Evolutionary conservation across 2,113 vertebrate species (phyloP), one percentile per base, ranked within the genome.

Genomic region (Pyxicephalus adspersus): DNA sequence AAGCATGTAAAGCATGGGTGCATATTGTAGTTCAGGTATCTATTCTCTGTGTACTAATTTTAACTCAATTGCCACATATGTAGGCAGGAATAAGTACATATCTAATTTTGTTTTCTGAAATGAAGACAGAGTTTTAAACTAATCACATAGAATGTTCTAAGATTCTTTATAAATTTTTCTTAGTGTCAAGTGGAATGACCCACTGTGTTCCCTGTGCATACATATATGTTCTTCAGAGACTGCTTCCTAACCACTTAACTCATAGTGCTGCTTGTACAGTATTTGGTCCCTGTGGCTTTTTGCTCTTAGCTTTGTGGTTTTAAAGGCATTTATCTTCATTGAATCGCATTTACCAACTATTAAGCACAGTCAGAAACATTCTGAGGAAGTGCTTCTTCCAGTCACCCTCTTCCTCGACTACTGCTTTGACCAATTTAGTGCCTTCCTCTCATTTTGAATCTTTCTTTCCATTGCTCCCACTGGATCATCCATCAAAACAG

Each of bases 261-360:
- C 67, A 64, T 80, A 72, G 67, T 64, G 60, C 26, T 73, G 60
- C 50, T 73, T 73, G 57, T 61, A 71, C 65, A 80, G 52, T 64
- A 57, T 81, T 58, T 65, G 50, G 50, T 81, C 61, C 79, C 79
- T 74, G 51, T 65, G 51, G 60, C 45, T 45, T 64, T 65, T 63
- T 74, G 50, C 51, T 81, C 79, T 81, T 74, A 45, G 61, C 68
- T 57, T 20, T 74, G 28, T 64, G 70, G 61, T 74, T 57, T 74
- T 81, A 73, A 64, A 73, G 28, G 66, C 57, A 81, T 81, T 74
- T 74, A 65, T 81, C 79, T 74, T 81, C 79, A 81, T 81, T 65
- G 70, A 81, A 65, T 65, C 65, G 70, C 61, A 81, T 74, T 81
- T 81, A 60, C 70, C 61, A 65, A 70, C 70, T 81, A 81, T 81